Base-by-base conservation (phyloP, 2,113 vertebrate genomes). In the Heliornis fulica region DNA sequence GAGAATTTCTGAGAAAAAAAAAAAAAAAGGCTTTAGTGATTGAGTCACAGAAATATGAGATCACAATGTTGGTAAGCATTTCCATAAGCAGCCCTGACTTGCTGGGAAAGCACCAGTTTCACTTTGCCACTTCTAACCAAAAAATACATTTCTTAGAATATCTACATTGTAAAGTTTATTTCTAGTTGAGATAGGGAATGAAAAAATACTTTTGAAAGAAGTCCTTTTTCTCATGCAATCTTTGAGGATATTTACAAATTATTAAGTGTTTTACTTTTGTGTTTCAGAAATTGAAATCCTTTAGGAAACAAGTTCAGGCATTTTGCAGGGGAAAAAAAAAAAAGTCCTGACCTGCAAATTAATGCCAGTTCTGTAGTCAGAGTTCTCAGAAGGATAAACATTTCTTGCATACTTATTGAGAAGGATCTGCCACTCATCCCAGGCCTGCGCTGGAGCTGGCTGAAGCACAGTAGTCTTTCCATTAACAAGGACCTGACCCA, bases 281-380 rank as follows among this genome's bases (percentile, higher is more conserved):
- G 18, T 83, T 84, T 54, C 38, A 83, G 56, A 80, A 89, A 80
- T 69, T 31, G 70, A 88, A 88, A 90, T 45, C 68, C 59, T 61
- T 48, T 38, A 85, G 79, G 78, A 89, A 85, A 54, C 54, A 56
- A 94, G 88, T 88, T 93, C 66, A 90, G 94, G 46, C 41, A 46
- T 88, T 83, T 94, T 89, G 50, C 87, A 91, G 25, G 59, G 94
- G 93, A 89, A 54, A 77, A 87, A 54, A 95, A 89, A 54, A 77
- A 87, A 54, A 63, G 61, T 83, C 68, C 41, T 91, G 93, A 95
- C 82, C 76, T 86, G 84, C 56, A 90, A 85, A 68, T 64, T 74
- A 91, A 80, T 29, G 48, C 51, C 83, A 59, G 41, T 72, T 95
- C 80, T 87, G 51, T 51, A 94, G 71, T 50, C 22, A 23, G 87